Evolutionary conservation across 2,888 invertebrate genomes (phyloP), one percentile per base, ranked within the genome.

Genomic region (Lycaena phlaeas): DNA sequence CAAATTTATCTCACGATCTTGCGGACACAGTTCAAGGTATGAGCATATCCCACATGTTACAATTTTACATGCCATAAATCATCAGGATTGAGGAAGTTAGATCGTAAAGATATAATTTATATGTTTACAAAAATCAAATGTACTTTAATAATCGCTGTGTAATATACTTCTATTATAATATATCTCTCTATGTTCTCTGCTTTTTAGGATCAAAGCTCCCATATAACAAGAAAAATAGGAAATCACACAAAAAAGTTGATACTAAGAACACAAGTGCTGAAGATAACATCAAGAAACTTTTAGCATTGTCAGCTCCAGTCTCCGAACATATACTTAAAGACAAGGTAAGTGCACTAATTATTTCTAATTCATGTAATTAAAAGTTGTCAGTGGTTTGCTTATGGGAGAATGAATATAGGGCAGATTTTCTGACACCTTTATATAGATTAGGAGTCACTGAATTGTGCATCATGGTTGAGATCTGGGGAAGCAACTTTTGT

Each of bases 231-330:
- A 64, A 58, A 48, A 60, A 38, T 39, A 64, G 50, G 45, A 57
- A 53, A 36, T 57, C 54, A 1, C 58, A 57, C 30, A 64, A 60
- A 40, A 51, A 51, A 27, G 44, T 42, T 43, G 38, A 51, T 46
- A 57, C 51, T 0, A 51, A 72, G 44, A 64, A 66, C 14, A 67
- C 61, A 14, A 43, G 53, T 2, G 46, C 71, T 0, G 74, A 85
- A 29, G 78, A 86, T 41, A 87, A 86, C 46, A 61, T 88, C 1
- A 64, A 72, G 45, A 82, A 76, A 48, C 63, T 88, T 28, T 56
- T 87, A 26, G 63, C 70, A 1, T 59, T 88, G 1, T 85, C 86
- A n/a, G 60, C 58, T 34, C 69, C 74, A 1, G 57, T 62, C 2
- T 61, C 82, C 0, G 64, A 84, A 41, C 50, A 54, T 4, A 53